Evolutionary conservation across 2,888 invertebrate genomes (phyloP).

Genomic region (Spicauda simplicius): DNA sequence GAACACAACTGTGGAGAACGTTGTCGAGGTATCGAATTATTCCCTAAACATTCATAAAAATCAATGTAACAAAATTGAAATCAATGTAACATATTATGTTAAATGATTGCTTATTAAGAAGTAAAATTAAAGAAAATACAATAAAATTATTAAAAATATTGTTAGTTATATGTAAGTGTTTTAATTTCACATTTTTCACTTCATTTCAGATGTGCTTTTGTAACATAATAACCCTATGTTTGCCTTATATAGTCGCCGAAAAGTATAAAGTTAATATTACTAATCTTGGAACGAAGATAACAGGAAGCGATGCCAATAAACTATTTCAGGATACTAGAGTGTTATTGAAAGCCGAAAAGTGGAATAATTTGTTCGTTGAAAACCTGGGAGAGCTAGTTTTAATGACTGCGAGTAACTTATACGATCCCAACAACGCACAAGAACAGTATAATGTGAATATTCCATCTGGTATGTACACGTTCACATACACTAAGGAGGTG

Average conservation of each 20-base stretch:
- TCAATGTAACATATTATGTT: no score
- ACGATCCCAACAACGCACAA: conserved; percentile 63
- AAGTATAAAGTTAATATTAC: conserved; percentile 58
- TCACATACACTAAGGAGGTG: conserved; percentile 66
- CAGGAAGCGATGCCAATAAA: conserved; percentile 51
- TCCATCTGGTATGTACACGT: conserved; percentile 56
- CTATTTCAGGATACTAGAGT: conserved; percentile 64
- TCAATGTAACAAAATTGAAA: no score
- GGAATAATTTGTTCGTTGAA: conserved; percentile 68
- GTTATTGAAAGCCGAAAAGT: conserved; percentile 62
- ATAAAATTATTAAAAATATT: no score
- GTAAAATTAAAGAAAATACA: no score
- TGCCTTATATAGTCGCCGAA: conserved; percentile 69
- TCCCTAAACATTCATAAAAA: no score
- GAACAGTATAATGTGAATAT: conserved; percentile 56
- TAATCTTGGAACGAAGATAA: conserved; percentile 25
- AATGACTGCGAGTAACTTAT: conserved; percentile 59
- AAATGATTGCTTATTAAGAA: no score
- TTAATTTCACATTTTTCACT: conserved; percentile 13
- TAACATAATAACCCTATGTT: conserved; percentile 64
- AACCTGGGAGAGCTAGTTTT: conserved; percentile 70
- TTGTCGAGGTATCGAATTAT: conserved; percentile 57
- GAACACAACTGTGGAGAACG: conserved; percentile 48
- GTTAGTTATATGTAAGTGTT: no score
- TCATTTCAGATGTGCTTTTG: conserved; percentile 66